Base-by-base conservation (phyloP, 2,797 vertebrate genomes). In the Aselliscus stoliczkanus region DNA sequence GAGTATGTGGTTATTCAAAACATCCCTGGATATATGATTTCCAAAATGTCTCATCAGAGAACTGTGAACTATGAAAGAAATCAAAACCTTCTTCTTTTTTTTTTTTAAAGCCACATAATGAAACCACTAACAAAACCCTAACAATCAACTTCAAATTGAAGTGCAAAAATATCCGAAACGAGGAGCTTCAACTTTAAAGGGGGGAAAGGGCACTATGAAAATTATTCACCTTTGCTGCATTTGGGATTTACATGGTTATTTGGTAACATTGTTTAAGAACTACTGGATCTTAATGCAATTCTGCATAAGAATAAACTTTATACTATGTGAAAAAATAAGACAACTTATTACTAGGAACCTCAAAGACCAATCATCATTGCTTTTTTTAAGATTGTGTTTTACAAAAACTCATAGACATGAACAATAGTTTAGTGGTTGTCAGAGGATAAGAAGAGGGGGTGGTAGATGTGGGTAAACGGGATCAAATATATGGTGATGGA, bases 121-220 rank as follows among this genome's bases (percentile, higher is more conserved):
- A 98, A 98, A 98, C 98, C 98, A 98, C 98, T 98, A 98, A 98
- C 86, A 96, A 98, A 98, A 98, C 75, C 72, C 96, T 98, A 98
- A 97, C 94, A 80, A 97, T 98, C 98, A 98, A 93, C 98, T 98
- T 99, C 98, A 98, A 98, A 98, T 98, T 98, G 98, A 99, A 99
- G 98, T 98, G 98, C 98, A 98, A 98, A 97, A 97, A 97, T 98
- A 86, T 97, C 95, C 97, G 94, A 95, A 97, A 97, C 97, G 98
- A 98, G 98, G 98, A 97, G 96, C 98, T 98, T 98, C 98, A 98
- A 95, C 98, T 98, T 98, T 97, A 98, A 37, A 98, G 98, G 98
- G 98, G 47, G 47, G 47, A 50, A 50, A 50, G 14, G 14, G 47
- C 47, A 13, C 47, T 50, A 50, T 50, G 47, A 50, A 50, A 14